Percentiles rank a stretch among this genome's conserved stretches.
Evolutionary conservation across 2,797 vertebrate genomes (phyloP).

Genomic region (Astyanax mexicanus): DNA sequence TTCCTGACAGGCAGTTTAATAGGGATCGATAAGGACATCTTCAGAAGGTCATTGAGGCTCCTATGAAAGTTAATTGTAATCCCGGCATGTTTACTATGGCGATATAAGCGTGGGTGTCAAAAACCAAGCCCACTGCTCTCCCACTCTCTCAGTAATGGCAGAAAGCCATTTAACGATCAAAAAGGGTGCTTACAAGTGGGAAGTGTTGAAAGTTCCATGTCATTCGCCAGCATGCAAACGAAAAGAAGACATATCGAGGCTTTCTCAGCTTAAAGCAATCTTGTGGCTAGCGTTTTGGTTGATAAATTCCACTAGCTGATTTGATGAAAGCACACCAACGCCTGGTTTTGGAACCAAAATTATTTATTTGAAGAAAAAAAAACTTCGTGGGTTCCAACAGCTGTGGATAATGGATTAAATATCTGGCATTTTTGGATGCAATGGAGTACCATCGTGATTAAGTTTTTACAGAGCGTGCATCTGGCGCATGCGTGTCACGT

Average conservation of each 20-base stretch:
- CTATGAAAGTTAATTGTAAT: slow-evolving; percentile 61
- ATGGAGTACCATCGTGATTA: slow-evolving; percentile 47
- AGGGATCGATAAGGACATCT: slow-evolving; percentile 37
- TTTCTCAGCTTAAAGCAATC: slow-evolving; percentile 56
- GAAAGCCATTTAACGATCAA: slow-evolving; percentile 61
- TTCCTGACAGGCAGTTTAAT: slow-evolving; percentile 53
- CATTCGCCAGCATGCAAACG: slow-evolving; percentile 56
- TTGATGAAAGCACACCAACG: slow-evolving; percentile 62
- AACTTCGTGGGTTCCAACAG: slow-evolving; percentile 25
- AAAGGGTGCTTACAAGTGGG: slow-evolving; percentile 56
- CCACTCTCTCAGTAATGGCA: slow-evolving; percentile 50
- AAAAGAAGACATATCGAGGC: slow-evolving; percentile 63
- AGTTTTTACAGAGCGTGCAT: slow-evolving; percentile 56
- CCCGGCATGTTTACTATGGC: slow-evolving; percentile 59
- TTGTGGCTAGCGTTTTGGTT: slow-evolving; percentile 62
- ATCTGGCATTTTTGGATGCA: slow-evolving; percentile 29
- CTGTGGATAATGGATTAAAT: slow-evolving; percentile 33
- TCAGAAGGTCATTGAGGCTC: slow-evolving; percentile 41
- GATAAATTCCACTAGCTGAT: slow-evolving; percentile 58
- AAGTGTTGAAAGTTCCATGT: slow-evolving; percentile 68
- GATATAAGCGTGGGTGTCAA: slow-evolving; percentile 66
- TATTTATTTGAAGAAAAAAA: slow-evolving; percentile 40
- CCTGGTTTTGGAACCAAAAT: background rate
- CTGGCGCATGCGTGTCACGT: slow-evolving; percentile 67
- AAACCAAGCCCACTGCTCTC: slow-evolving; percentile 63